These are phyloP conservation scores for Xylota segnis DNA, from an alignment of 2,888 invertebrate genomes.

Conservation along the genomic window DNA sequence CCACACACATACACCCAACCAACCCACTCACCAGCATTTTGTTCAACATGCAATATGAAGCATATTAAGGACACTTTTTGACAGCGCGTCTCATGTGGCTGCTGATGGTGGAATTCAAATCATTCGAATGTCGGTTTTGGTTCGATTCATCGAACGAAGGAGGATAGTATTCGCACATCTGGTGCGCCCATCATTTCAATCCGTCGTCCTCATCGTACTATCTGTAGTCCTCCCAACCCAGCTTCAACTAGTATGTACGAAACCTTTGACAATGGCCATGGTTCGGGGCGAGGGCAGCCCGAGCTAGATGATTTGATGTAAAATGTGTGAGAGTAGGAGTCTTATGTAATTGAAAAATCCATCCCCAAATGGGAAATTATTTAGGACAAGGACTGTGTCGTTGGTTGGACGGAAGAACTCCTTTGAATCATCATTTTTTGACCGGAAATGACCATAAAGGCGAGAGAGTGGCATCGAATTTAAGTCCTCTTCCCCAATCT, in stretches of 20 bases:
- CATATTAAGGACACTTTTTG: slow-evolving; percentile 72
- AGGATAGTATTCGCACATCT: slow-evolving; percentile 52
- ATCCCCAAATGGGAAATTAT: slow-evolving; percentile 65
- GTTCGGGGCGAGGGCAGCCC: not conserved
- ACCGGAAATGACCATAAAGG: slow-evolving; percentile 44
- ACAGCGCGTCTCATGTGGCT: slow-evolving; percentile 66
- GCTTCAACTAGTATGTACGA: not conserved
- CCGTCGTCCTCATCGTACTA: not conserved
- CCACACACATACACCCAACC: slow-evolving; percentile 18
- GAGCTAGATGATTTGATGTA: not conserved
- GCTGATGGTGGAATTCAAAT: slow-evolving; percentile 63
- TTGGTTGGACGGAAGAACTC: slow-evolving; percentile 7
- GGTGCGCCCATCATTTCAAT: slow-evolving; percentile 55
- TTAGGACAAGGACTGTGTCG: slow-evolving; percentile 55
- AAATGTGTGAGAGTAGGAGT: slow-evolving; percentile 16
- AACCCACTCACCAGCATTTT: slow-evolving; percentile 13
- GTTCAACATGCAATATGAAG: slow-evolving; percentile 51
- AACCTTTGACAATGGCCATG: slow-evolving; percentile 40
- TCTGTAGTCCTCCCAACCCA: not conserved
- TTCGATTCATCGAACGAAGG: slow-evolving; percentile 51
- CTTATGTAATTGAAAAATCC: slow-evolving; percentile 70
- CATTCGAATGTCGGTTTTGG: slow-evolving; percentile 60
- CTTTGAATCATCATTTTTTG: slow-evolving; percentile 50
- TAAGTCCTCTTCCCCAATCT: not conserved
- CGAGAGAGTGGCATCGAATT: not conserved